Evolutionary conservation across 1,140 invertebrate species (phyloP).

Genomic region (Dendroctonus valens): DNA sequence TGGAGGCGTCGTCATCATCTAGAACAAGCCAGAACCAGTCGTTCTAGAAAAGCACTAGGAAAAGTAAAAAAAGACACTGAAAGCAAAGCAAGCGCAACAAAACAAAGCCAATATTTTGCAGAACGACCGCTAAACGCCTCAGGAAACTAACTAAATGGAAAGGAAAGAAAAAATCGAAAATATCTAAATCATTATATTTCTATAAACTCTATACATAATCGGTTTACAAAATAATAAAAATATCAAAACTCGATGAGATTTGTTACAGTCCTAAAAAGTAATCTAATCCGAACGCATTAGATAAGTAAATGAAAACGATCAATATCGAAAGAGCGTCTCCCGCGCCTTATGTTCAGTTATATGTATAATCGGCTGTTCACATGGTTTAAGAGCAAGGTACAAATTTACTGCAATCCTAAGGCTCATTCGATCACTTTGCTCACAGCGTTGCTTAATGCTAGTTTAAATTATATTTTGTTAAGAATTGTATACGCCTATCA

Average conservation of each 20-base stretch:
- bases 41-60: neutral
- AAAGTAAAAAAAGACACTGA: too few species aligned
- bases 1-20: conserved; percentile 21
- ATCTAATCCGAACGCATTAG: neutral
- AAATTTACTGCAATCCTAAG: neutral
- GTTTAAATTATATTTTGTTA: too few species aligned
- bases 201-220: conserved; percentile 17
- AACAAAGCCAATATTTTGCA: neutral
- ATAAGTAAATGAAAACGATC: neutral
- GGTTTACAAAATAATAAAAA: conserved; percentile 15
- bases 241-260: neutral
- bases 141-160: neutral
- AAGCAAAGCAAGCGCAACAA: neutral
- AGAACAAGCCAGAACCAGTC: conserved; percentile 17
- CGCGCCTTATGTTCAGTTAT: neutral
- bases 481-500: too few species aligned
- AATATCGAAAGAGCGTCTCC: neutral
- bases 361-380: neutral
- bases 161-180: conserved; percentile 8
- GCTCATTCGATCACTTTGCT: too few species aligned
- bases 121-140: neutral
- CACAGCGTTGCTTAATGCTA: too few species aligned
- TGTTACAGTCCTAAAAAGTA: neutral
- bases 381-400: neutral
- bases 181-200: conserved; percentile 18